Evolutionary conservation across 2,888 invertebrate genomes (phyloP).

Genomic region (Leptinotarsa juncta): DNA sequence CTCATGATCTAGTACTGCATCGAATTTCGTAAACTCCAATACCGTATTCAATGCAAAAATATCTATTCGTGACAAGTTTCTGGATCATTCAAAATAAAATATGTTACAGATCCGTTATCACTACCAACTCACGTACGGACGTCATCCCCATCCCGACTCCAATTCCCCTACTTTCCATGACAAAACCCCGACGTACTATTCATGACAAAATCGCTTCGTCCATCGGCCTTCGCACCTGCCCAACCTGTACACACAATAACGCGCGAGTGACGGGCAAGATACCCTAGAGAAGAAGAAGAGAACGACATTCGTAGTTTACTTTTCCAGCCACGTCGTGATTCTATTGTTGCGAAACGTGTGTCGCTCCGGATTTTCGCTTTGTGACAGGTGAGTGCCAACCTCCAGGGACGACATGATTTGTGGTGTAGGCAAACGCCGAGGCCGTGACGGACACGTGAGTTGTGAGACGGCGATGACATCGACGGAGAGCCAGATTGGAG

Average conservation of each 20-base stretch:
- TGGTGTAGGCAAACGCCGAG: conserved; percentile 34
- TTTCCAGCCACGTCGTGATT: conserved; percentile 66
- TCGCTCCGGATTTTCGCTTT: conserved; percentile 63
- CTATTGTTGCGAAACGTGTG: conserved; percentile 66
- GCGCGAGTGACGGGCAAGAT: conserved; percentile 3
- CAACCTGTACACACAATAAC: conserved; percentile 32
- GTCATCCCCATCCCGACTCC: conserved; percentile 22
- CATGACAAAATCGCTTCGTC: conserved; percentile 33
- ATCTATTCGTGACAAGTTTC: too few species aligned
- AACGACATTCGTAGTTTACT: conserved; percentile 52
- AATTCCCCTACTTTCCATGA: conserved; percentile 40
- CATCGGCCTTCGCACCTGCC: conserved; percentile 14
- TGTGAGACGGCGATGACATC: conserved; percentile 6
- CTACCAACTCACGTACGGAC: conserved; percentile 33
- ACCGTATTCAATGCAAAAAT: not conserved
- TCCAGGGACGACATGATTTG: conserved; percentile 57
- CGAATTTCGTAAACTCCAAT: too few species aligned
- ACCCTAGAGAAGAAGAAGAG: conserved; percentile 18
- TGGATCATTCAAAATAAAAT: not conserved
- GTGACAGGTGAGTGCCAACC: conserved; percentile 64
- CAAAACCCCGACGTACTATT: conserved; percentile 36
- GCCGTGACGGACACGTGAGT: conserved; percentile 3
- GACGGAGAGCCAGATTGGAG: not conserved
- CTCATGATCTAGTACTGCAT: too few species aligned
- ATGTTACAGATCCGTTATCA: conserved; percentile 24